Evolutionary conservation across 2,113 vertebrate genomes (phyloP).

Genomic region (Peromyscus maniculatus): DNA sequence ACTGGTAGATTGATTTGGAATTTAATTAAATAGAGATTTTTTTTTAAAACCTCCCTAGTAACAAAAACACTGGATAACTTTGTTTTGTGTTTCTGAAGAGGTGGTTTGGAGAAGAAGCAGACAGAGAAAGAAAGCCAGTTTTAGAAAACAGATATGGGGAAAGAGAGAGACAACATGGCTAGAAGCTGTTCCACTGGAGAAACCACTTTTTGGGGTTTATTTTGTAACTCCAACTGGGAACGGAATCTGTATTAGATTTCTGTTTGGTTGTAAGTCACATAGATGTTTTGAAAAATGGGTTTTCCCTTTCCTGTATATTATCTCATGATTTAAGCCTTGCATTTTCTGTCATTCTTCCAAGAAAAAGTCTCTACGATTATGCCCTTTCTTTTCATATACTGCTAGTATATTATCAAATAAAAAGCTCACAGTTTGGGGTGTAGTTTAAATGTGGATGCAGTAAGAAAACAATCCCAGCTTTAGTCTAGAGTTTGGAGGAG

Average conservation of each 20-base stretch:
- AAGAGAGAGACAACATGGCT: background rate
- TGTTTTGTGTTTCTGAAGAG: constrained; percentile 10
- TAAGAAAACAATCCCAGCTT: constrained; percentile 29
- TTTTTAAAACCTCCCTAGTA: constrained; percentile 28
- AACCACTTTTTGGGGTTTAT: constrained; percentile 51
- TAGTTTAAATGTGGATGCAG: background rate
- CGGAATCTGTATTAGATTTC: background rate
- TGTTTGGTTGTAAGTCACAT: constrained; percentile 37
- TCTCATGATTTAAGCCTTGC: background rate
- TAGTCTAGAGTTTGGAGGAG: constrained; percentile 15
- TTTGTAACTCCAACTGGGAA: background rate
- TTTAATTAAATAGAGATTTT: constrained; percentile 73
- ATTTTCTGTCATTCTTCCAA: constrained; percentile 15
- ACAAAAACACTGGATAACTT: constrained; percentile 60
- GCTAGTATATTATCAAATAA: background rate
- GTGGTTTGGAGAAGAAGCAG: constrained; percentile 69
- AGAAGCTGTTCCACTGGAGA: background rate
- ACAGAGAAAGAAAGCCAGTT: constrained; percentile 1
- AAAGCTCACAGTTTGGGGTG: constrained; percentile 6
- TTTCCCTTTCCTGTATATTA: background rate
- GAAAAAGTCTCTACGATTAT: background rate
- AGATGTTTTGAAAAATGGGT: constrained; percentile 40
- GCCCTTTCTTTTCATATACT: background rate
- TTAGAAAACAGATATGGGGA: constrained; percentile 56
- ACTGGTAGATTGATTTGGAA: constrained; percentile 50